Base-by-base conservation (phyloP, 2,797 vertebrate species). In the Enteromius fasciolatus region DNA sequence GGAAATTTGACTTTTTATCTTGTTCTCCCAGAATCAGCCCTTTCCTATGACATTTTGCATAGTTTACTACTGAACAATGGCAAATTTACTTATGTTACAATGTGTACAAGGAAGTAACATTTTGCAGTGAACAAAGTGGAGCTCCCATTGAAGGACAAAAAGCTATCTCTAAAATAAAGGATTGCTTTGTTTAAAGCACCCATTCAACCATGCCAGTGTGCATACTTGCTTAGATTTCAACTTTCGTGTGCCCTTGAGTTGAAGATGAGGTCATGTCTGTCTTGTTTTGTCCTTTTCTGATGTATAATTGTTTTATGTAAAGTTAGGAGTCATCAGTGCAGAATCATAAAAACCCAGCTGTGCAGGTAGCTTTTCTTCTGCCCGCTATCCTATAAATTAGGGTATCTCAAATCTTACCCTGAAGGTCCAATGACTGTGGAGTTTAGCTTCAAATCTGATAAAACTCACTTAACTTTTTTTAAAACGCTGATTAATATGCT, bases 1-100 rank as follows among this genome's bases (percentile, higher is more conserved):
- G 75, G 76, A 86, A 76, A 52, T 64, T 66, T 18, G 41, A 64
- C 75, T 82, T 76, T 82, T 76, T 76, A 44, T 54, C 79, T 46
- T 28, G 50, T 48, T 81, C 50, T 41, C 31, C 68, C 46, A 81
- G 70, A 25, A 68, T 68, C 76, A 75, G 36, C 25, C 70, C 61
- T 80, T 76, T 76, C 54, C 41, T 63, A 76, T 44, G 57, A 68
- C 46, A 36, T 79, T 83, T 79, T 57, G 39, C 36, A 44, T 74
- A 80, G 74, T 78, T 74, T 73, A 67, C 73, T 78, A 84, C 79
- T 86, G 66, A 74, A 85, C 80, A 81, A 41, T 77, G 81, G 83
- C 74, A 68, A 82, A 66, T 81, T 72, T 72, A 33, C 48, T 59
- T 61, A 12, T 66, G 46, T 83, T 83, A 73, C 77, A 69, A 10